phyloP scores from a whole-genome alignment of 2,113 vertebrate genomes.

The Pitta sordida region DNA sequence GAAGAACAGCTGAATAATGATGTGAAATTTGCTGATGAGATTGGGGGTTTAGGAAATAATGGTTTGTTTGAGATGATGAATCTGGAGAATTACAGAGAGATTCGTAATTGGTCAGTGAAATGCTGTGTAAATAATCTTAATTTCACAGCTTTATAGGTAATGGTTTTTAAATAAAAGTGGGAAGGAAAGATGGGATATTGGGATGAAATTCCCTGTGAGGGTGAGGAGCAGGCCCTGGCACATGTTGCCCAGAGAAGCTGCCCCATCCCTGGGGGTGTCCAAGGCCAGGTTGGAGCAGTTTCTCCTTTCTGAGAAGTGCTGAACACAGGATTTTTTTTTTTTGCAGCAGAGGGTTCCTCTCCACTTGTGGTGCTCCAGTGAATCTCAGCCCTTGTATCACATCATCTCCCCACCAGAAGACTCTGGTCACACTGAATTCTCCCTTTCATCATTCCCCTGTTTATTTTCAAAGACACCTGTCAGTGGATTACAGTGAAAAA shows the following conservation, averaged over 20 bases:
- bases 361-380: neutral
- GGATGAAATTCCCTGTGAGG: neutral
- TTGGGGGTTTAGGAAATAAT: neutral
- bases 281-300: neutral
- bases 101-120: neutral
- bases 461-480: neutral
- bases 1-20: neutral
- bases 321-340: neutral
- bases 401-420: neutral
- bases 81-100: neutral
- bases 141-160: neutral
- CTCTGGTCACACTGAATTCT: neutral
- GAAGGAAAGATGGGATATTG: neutral
- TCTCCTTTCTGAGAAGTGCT: neutral
- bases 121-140: neutral
- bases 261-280: neutral
- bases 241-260: neutral
- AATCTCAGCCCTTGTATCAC: neutral
- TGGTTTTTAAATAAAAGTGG: neutral
- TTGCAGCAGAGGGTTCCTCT: neutral
- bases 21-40: neutral
- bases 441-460: neutral
- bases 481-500: neutral
- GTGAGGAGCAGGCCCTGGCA: neutral
- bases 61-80: neutral